Base-by-base conservation (phyloP, 2,888 invertebrate genomes). In the Cenopis cana region DNA sequence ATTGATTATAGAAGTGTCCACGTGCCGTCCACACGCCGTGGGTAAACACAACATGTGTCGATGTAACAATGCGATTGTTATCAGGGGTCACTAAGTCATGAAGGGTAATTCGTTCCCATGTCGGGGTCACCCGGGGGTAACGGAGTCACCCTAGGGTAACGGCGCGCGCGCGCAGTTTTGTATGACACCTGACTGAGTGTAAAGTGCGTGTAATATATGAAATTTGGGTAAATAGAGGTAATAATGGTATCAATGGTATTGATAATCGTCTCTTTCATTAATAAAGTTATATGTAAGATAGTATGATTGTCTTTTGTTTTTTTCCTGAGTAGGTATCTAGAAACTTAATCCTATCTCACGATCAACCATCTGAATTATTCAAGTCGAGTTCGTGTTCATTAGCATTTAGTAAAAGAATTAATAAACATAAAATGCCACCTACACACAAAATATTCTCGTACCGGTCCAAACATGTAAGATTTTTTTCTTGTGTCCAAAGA, bases 381-480 rank as follows among this genome's bases (percentile, higher is more conserved):
- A 77, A 79, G 81, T 81, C 81, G 75, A 79, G 81, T 81, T 80
- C 75, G 77, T 79, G 78, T 85, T 88, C 86, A 90, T 91, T 89
- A 90, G 83, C 85, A 88, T 90, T 87, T 81, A 85, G 85, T 89
- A 90, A 90, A 89, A 87, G 84, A 82, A 83, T 85, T 81, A 89
- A 85, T 82, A 84, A 84, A 88, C 82, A 85, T 87, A 85, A 85
- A 85, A 91, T 91, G 83, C 93, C 93, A 92, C 92, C 93, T 92
- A 92, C 93, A 87, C 90, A 90, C 88, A 85, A 88, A 88, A 89
- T 89, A 87, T 87, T 83, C 86, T 87, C 82, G 81, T 91, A 91
- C 93, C 88, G 87, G 93, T 93, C 85, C 87, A 89, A 90, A 93
- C 93, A 89, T 89, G 93, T 90, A 89, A 79, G 81, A 83, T 91